Evolutionary conservation across 2,888 invertebrate species (phyloP).

Genomic region (Monochamus alternatus): DNA sequence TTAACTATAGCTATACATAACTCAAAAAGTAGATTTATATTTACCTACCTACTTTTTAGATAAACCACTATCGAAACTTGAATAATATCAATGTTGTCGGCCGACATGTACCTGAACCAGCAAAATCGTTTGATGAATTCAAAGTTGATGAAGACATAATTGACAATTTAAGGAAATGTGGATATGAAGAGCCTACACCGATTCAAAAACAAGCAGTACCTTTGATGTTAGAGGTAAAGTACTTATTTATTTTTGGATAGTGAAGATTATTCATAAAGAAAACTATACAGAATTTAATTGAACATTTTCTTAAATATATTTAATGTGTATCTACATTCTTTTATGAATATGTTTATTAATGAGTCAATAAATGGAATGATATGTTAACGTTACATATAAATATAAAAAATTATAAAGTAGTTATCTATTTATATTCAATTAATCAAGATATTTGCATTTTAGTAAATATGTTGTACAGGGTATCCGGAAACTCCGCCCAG

Average conservation of each 20-base stretch:
- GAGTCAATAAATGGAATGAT: too few relatives aligned
- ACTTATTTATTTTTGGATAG: not conserved
- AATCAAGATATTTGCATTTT: constrained; percentile 21
- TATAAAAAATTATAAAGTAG: too few relatives aligned
- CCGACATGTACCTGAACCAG: constrained; percentile 84
- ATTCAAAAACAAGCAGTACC: constrained; percentile 96
- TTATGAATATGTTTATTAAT: too few relatives aligned
- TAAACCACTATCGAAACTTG: constrained; percentile 82
- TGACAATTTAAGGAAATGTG: constrained; percentile 80
- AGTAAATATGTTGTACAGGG: not conserved
- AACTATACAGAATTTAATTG: too few relatives aligned
- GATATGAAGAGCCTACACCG: constrained; percentile 86
- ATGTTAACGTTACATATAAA: too few relatives aligned
- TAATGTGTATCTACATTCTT: too few relatives aligned
- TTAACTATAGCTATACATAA: constrained; percentile 33
- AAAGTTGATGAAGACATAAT: constrained; percentile 76
- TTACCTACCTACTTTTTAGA: constrained; percentile 70
- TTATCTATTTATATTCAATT: not conserved
- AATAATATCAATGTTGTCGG: constrained; percentile 87
- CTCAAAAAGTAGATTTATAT: constrained; percentile 4
- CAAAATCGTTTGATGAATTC: constrained; percentile 81
- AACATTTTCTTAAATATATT: too few relatives aligned
- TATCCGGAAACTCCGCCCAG: too few relatives aligned
- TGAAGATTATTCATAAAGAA: not conserved
- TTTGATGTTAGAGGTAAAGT: constrained; percentile 83